Evolutionary conservation across 2,888 invertebrate species (phyloP), one percentile per base, ranked within the genome.

Genomic region (Ctenicera cuprea): DNA sequence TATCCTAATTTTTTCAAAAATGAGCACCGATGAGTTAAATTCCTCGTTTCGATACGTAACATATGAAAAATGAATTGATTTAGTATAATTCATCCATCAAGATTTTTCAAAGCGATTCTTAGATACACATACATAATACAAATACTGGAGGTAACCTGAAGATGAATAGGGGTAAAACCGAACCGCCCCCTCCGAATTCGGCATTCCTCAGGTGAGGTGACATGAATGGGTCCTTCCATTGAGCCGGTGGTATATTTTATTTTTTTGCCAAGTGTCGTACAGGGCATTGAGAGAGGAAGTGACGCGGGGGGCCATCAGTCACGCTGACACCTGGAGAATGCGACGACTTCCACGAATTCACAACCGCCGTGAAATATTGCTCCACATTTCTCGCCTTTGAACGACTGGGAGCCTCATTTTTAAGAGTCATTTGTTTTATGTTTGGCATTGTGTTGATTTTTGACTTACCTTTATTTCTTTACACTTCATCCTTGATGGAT

Each of bases 241-340:
- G 78, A 82, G 77, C 77, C 77, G 80, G 78, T 76, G 75, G 73
- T 77, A 77, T 79, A 79, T 79, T 78, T 78, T 80, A 77, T 79
- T 76, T 80, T 76, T 76, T 77, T 78, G 77, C 76, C 77, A 78
- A 78, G 78, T 79, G 77, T 76, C 76, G 76, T 76, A 73, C 63
- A 68, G 77, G 76, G 73, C 64, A 74, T 73, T 71, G 65, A 69
- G 79, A 79, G 83, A 84, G 84, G 84, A 83, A 83, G 83, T 83
- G 84, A 83, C 82, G 83, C 81, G 81, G 83, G 83, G 82, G 83
- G 82, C 80, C 84, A 85, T 85, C 85, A 85, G 85, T 85, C 85
- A 85, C 84, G 83, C 83, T 85, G 85, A 85, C 85, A 85, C 85
- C 84, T 85, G 84, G 84, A 84, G 84, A 84, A 84, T 84, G 83